phyloP scores from a whole-genome alignment of 2,797 vertebrate species.

The Ceyx erithaca region DNA sequence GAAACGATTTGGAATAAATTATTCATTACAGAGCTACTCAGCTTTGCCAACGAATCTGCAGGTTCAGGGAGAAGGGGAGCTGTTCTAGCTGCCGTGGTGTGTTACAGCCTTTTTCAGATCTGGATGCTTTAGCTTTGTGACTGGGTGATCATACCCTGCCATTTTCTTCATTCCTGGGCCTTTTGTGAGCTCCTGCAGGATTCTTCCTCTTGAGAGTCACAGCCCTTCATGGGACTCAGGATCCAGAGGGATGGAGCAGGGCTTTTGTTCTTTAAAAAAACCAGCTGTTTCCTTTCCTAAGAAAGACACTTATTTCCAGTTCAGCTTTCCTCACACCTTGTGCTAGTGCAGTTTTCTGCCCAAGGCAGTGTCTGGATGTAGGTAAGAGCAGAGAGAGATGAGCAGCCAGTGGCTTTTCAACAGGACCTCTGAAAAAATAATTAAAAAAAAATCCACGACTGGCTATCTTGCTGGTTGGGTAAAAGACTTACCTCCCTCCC shows the following conservation, averaged over 20 bases:
- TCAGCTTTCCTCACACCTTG: neutral
- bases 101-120: neutral
- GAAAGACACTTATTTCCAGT: neutral
- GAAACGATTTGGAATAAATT: conserved; percentile 42
- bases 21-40: conserved; percentile 37
- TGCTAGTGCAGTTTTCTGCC: neutral
- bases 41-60: conserved; percentile 17
- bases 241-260: neutral
- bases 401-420: neutral
- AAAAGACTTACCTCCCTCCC: neutral
- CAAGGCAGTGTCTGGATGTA: neutral
- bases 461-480: neutral
- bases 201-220: neutral
- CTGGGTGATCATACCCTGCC: neutral
- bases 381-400: neutral
- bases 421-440: neutral
- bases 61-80: conserved; percentile 12
- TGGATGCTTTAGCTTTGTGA: neutral
- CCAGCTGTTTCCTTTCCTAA: neutral
- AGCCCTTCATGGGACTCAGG: neutral
- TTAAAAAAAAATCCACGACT: neutral
- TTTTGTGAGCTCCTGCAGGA: neutral
- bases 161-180: neutral
- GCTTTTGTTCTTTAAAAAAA: neutral
- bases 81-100: neutral